Percentiles rank a stretch among this genome's conserved stretches.
phyloP scores from a whole-genome alignment of 2,888 invertebrate genomes.

The Bellardia bayeri region DNA sequence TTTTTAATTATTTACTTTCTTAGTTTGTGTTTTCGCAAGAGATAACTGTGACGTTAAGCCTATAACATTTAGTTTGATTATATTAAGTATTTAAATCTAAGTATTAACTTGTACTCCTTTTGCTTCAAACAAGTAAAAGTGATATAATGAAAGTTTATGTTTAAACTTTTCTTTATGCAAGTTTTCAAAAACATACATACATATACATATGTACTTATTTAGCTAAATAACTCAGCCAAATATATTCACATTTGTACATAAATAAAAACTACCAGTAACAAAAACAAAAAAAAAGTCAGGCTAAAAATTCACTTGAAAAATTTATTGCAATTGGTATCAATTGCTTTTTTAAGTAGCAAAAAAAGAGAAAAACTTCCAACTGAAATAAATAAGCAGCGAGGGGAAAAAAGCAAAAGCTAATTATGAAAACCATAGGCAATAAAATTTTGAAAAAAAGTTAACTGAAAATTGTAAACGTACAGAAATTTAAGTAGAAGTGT shows the following conservation, averaged over 20 bases:
- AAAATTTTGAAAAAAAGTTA: conserved; percentile 31
- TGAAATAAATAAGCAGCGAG: conserved; percentile 17
- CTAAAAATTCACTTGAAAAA: conserved; percentile 66
- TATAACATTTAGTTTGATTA: conserved; percentile 26
- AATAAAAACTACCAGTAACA: neutral
- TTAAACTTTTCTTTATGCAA: conserved; percentile 21
- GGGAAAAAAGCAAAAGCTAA: conserved; percentile 54
- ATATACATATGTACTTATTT: neutral
- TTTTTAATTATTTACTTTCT: conserved; percentile 2
- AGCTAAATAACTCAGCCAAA: neutral
- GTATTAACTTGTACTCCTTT: conserved; percentile 14
- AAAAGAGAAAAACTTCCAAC: conserved; percentile 29
- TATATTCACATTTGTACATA: neutral
- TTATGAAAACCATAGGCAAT: conserved; percentile 67
- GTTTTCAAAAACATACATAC: neutral
- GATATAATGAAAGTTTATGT: conserved; percentile 62
- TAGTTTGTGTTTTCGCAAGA: neutral
- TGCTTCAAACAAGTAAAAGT: conserved; percentile 48
- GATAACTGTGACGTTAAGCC: neutral
- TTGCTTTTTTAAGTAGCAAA: conserved; percentile 49
- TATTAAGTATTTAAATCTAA: neutral
- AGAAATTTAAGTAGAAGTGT: conserved; percentile 48
- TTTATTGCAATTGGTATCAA: conserved; percentile 66
- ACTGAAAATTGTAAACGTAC: conserved; percentile 40
- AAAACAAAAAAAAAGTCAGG: conserved; percentile 38